A percentile compares a stretch with the other conserved stretches of the same genome.
Conservation (phyloP, 2,113 vertebrate species). For the Lepus timidus region DNA sequence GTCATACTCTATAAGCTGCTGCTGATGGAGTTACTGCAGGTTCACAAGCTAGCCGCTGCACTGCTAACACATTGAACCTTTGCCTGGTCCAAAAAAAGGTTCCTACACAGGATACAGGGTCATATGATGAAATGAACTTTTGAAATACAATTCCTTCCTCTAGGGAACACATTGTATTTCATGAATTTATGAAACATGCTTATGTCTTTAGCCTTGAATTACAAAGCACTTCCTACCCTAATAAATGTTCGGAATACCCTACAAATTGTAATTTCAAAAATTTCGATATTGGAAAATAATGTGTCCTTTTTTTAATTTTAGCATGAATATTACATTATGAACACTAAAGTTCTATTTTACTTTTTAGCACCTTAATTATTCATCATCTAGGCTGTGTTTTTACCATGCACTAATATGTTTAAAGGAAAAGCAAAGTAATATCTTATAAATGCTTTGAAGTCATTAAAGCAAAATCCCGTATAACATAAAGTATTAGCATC, state of each 20-base stretch:
- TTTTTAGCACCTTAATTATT: constrained; percentile 35
- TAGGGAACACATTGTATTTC: constrained; percentile 68
- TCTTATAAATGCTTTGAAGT: constrained; percentile 30
- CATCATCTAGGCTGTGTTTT: background rate
- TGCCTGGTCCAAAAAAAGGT: constrained; percentile 48
- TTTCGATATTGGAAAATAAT: constrained; percentile 24
- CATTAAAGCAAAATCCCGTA: constrained; percentile 44
- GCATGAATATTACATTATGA: constrained; percentile 19
- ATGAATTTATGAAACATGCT: constrained; percentile 66
- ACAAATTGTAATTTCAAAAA: constrained; percentile 17
- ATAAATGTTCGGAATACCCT: constrained; percentile 11
- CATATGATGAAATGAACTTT: constrained; percentile 70
- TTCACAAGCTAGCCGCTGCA: background rate
- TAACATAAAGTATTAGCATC: constrained; percentile 68
- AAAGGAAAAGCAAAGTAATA: constrained; percentile 23
- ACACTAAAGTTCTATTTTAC: background rate
- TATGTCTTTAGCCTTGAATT: constrained; percentile 17
- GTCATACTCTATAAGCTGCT: constrained; percentile 1
- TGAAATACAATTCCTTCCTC: constrained; percentile 73
- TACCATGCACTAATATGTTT: constrained; percentile 43
- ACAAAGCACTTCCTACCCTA: constrained; percentile 39
- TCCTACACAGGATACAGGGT: constrained; percentile 63
- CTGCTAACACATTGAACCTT: constrained; percentile 57
- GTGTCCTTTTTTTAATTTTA: background rate
- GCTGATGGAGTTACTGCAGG: background rate